Conservation (phyloP, 2,113 vertebrate species). For the Peromyscus leucopus region DNA sequence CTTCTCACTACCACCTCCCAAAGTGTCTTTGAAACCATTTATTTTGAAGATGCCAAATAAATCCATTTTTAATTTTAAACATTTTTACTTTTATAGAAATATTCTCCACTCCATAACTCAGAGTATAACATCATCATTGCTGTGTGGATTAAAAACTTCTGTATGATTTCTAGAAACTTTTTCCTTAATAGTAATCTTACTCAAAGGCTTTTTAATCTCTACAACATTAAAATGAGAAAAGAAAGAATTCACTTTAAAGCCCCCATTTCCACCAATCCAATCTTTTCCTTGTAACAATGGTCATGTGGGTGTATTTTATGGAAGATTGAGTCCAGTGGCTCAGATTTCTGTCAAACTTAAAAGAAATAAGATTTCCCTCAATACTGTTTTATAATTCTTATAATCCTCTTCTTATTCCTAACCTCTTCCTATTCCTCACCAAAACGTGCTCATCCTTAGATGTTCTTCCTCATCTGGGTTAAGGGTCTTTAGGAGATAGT, state of each 20-base stretch:
- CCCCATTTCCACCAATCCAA: neutral
- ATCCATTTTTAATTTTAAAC: neutral
- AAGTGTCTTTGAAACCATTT: slow-evolving; percentile 15
- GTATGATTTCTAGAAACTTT: neutral
- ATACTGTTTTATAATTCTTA: neutral
- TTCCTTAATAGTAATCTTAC: neutral
- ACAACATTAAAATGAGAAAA: neutral
- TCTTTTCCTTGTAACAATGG: neutral
- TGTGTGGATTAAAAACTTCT: slow-evolving; percentile 19
- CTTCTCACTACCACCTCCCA: slow-evolving; percentile 19
- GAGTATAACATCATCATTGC: neutral
- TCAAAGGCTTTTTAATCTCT: slow-evolving; percentile 1
- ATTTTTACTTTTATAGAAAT: slow-evolving; percentile 55
- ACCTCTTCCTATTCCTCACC: neutral
- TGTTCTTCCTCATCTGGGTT: neutral
- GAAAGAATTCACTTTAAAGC: neutral
- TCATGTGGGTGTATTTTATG: neutral
- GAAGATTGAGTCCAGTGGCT: neutral
- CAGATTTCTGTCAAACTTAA: neutral
- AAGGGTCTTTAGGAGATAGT: neutral
- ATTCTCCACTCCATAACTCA: slow-evolving; percentile 15
- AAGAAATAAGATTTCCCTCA: slow-evolving; percentile 1
- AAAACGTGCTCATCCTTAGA: neutral
- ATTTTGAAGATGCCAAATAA: slow-evolving; percentile 18
- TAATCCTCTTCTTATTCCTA: neutral